phyloP scores from a whole-genome alignment of 2,888 invertebrate species.

The Diarsia dahlii region DNA sequence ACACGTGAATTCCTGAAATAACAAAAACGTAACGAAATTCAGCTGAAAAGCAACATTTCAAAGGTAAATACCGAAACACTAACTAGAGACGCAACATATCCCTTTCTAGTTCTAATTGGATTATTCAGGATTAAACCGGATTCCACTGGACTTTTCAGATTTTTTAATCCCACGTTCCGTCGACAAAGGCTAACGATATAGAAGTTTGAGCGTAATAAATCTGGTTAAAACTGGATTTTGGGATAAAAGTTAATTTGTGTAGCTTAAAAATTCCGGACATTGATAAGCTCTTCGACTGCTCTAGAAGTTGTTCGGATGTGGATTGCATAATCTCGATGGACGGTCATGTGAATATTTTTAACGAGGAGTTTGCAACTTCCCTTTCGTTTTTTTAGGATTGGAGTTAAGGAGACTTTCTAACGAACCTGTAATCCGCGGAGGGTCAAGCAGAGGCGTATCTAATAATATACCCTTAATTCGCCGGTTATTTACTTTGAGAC shows the following conservation, averaged over 20 bases:
- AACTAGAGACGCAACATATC: slow-evolving; percentile 50
- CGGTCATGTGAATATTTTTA: slow-evolving; percentile 17
- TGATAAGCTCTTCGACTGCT: slow-evolving; percentile 7
- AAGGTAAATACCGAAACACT: slow-evolving; percentile 32
- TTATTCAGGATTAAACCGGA: slow-evolving; percentile 59
- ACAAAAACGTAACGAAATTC: slow-evolving; percentile 21
- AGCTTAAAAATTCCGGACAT: slow-evolving; percentile 7
- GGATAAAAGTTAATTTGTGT: slow-evolving; percentile 27
- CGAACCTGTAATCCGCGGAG: neutral
- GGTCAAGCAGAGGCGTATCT: neutral
- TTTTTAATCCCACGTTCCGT: slow-evolving; percentile 12
- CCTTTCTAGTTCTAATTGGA: slow-evolving; percentile 60
- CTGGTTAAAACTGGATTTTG: slow-evolving; percentile 39
- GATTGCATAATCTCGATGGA: slow-evolving; percentile 11
- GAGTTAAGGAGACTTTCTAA: neutral
- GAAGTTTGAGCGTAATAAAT: slow-evolving; percentile 36
- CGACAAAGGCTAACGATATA: slow-evolving; percentile 45
- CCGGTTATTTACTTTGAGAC: too few species aligned
- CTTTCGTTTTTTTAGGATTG: neutral
- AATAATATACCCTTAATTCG: neutral
- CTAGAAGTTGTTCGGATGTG: neutral
- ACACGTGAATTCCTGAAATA: slow-evolving; percentile 4
- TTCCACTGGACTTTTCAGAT: slow-evolving; percentile 34
- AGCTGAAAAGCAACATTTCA: slow-evolving; percentile 4
- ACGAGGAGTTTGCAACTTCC: neutral